These are phyloP conservation scores for Lamprotornis superbus DNA, from an alignment of 2,113 vertebrate genomes.

Conservation along the genomic window DNA sequence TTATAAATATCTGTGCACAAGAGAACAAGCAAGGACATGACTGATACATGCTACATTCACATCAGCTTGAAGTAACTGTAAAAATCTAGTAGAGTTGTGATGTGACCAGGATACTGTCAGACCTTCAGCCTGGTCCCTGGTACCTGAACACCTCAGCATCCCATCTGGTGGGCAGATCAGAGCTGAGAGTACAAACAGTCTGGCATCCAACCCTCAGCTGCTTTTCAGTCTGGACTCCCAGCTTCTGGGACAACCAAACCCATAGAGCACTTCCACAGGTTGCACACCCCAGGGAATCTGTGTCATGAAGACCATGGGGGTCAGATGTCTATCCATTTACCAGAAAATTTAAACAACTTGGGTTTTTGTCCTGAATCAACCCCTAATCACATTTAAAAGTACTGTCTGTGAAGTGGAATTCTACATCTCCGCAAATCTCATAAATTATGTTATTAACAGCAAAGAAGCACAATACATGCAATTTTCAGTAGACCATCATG, in stretches of 20 bases:
- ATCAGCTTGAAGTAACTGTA: not conserved
- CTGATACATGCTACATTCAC: not conserved
- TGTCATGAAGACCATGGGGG: accelerated
- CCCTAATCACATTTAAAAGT: not conserved
- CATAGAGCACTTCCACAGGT: not conserved
- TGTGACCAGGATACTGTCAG: not conserved
- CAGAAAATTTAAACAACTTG: not conserved
- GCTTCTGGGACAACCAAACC: not conserved
- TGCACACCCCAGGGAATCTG: not conserved
- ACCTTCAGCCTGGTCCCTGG: not conserved
- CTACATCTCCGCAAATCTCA: not conserved
- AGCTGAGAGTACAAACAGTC: not conserved
- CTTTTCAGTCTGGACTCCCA: not conserved
- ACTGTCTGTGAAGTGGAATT: not conserved
- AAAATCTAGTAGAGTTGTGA: not conserved
- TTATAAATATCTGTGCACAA: not conserved
- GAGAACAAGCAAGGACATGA: not conserved
- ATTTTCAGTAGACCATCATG: not conserved
- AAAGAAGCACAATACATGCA: not conserved
- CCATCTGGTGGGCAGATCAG: accelerated
- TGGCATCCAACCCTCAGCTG: not conserved
- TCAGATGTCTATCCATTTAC: not conserved
- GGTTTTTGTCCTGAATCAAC: not conserved
- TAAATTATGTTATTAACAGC: not conserved
- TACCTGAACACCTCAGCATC: not conserved